Conservation (phyloP, 1,140 invertebrate genomes). For the Proales similis region DNA sequence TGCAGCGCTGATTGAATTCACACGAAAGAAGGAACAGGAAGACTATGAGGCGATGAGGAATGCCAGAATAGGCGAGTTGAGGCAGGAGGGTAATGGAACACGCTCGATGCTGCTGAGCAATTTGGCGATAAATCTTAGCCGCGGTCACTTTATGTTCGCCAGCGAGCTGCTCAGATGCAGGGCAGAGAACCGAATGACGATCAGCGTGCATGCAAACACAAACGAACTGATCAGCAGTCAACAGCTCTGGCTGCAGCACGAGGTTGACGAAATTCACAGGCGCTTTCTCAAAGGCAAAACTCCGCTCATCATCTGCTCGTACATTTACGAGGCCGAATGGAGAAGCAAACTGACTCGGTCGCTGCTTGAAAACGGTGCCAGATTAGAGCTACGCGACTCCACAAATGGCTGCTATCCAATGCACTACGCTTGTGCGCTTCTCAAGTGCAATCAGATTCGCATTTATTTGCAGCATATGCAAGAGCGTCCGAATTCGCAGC, state of each 20-base stretch:
- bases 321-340: slow-evolving; percentile 23
- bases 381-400: neutral
- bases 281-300: slow-evolving; percentile 26
- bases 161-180: slow-evolving; percentile 14
- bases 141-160: slow-evolving; percentile 22
- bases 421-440: slow-evolving; percentile 30
- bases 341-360: neutral
- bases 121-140: slow-evolving; percentile 8
- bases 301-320: slow-evolving; percentile 10
- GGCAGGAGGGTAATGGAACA: neutral
- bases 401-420: slow-evolving; percentile 12
- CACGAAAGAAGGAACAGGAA: no score
- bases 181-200: neutral
- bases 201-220: neutral
- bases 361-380: slow-evolving; percentile 15
- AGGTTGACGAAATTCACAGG: neutral
- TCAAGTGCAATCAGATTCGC: slow-evolving; percentile 4
- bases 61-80: no score
- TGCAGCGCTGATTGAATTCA: no score
- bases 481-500: slow-evolving; percentile 1
- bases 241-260: slow-evolving; percentile 14
- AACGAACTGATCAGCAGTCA: slow-evolving; percentile 5
- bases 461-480: neutral
- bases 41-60: no score
- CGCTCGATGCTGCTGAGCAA: neutral